phyloP scores from a whole-genome alignment of 2,888 invertebrate species.

The Digitonthophagus gazella region DNA sequence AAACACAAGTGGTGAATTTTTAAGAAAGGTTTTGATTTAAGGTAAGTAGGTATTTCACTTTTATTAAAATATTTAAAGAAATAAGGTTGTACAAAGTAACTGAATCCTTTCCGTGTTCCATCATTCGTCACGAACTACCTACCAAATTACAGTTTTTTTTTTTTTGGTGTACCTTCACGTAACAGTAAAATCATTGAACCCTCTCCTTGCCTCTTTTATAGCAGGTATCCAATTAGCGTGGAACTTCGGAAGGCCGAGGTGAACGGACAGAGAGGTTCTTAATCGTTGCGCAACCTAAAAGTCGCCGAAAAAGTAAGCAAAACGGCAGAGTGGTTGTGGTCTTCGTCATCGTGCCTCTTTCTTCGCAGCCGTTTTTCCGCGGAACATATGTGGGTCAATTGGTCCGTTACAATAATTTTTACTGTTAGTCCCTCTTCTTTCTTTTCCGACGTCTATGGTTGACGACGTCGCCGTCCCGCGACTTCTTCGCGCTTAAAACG shows the following conservation, averaged over 20 bases:
- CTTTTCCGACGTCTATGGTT: background rate
- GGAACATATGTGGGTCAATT: slow-evolving; percentile 26
- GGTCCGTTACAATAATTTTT: slow-evolving; percentile 28
- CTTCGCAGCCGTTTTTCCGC: slow-evolving; percentile 15
- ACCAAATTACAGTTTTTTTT: no score
- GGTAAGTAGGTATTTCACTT: no score
- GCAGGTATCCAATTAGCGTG: background rate
- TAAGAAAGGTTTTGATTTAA: no score
- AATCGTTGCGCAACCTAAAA: slow-evolving; percentile 1
- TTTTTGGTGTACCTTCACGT: background rate
- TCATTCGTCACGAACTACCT: no score
- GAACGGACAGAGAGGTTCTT: background rate
- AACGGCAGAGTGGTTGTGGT: background rate
- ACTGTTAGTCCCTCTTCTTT: slow-evolving; percentile 26
- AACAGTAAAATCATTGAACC: background rate
- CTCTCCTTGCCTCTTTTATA: background rate
- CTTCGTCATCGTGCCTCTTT: slow-evolving; percentile 4
- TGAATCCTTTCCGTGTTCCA: no score
- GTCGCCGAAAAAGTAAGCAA: background rate
- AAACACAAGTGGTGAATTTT: no score
- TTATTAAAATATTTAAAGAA: no score
- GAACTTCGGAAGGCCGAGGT: background rate
- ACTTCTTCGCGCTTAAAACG: background rate
- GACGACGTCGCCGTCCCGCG: background rate
- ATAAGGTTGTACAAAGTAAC: no score